phyloP scores from a whole-genome alignment of 2,888 invertebrate species.

The Metallyticus violacea region DNA sequence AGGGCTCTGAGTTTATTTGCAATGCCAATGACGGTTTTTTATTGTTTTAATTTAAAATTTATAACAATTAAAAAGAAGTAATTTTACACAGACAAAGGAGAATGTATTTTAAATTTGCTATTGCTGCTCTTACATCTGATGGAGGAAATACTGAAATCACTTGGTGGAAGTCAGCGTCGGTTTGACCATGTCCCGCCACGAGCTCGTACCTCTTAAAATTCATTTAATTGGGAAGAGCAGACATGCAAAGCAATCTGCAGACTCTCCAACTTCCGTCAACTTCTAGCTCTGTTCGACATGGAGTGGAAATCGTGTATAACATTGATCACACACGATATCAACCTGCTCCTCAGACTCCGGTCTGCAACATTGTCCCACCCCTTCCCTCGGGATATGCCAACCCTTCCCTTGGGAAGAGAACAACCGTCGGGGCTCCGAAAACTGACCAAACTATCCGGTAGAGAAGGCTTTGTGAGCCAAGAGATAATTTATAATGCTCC shows the following conservation, averaged over 20 bases:
- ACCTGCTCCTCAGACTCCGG: neutral
- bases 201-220: neutral
- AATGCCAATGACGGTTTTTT: too few species aligned
- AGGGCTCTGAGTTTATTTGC: too few species aligned
- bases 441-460: constrained; percentile 20
- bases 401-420: neutral
- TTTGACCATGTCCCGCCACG: too few species aligned
- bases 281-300: neutral
- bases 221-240: neutral
- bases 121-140: too few species aligned
- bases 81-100: too few species aligned
- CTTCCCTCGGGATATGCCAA: neutral
- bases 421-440: constrained; percentile 1
- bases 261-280: neutral
- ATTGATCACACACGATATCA: neutral
- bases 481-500: constrained; percentile 26
- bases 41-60: too few species aligned
- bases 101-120: too few species aligned
- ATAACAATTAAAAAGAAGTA: too few species aligned
- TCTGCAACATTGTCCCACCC: neutral
- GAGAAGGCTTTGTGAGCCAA: constrained; percentile 23
- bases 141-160: neutral
- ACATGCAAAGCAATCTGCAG: neutral
- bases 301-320: neutral
- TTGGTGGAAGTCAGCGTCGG: neutral